Percentiles rank a stretch among this genome's conserved stretches.
phyloP scores from a whole-genome alignment of 1,140 invertebrate species.

The Micrasema longulum region DNA sequence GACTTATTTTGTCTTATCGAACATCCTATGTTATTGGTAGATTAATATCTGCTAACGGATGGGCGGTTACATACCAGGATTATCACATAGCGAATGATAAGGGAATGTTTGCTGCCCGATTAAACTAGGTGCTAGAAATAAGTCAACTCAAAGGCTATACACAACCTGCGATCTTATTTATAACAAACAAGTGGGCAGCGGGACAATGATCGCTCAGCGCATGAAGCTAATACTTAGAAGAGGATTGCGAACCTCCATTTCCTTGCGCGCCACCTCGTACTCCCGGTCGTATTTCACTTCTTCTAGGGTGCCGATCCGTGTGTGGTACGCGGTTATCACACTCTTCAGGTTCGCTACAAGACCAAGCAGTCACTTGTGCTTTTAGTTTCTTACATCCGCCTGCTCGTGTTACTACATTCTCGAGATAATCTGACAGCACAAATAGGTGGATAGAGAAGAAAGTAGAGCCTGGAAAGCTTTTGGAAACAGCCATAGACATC shows the following conservation, averaged over 20 bases:
- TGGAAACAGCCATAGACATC: conserved; percentile 16
- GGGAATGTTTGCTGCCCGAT: conserved; percentile 39
- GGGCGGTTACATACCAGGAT: conserved; percentile 52
- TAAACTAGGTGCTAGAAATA: conserved; percentile 49
- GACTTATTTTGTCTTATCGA: conserved; percentile 34
- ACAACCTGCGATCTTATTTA: conserved; percentile 53
- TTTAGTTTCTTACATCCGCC: conserved; percentile 58
- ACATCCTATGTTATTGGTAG: conserved; percentile 42
- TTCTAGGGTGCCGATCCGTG: conserved; percentile 87
- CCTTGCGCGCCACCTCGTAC: conserved; percentile 92
- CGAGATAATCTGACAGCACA: conserved; percentile 1
- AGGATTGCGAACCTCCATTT: conserved; percentile 80
- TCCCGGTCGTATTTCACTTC: conserved; percentile 97
- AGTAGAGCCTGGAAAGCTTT: conserved; percentile 24
- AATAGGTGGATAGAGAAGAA: conserved; percentile 13
- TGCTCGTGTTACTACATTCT: conserved; percentile 23
- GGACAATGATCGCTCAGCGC: conserved; percentile 35
- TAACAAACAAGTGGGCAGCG: conserved; percentile 50
- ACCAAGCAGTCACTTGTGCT: conserved; percentile 63
- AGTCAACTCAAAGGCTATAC: conserved; percentile 53
- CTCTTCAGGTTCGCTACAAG: conserved; percentile 84
- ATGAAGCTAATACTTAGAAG: conserved; percentile 43
- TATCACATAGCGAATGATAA: conserved; percentile 51
- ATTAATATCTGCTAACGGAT: conserved; percentile 53
- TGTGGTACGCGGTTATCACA: conserved; percentile 88